phyloP scores from a whole-genome alignment of 35 echinoderm and acorn worm species.

The Apostichopus californicus region DNA sequence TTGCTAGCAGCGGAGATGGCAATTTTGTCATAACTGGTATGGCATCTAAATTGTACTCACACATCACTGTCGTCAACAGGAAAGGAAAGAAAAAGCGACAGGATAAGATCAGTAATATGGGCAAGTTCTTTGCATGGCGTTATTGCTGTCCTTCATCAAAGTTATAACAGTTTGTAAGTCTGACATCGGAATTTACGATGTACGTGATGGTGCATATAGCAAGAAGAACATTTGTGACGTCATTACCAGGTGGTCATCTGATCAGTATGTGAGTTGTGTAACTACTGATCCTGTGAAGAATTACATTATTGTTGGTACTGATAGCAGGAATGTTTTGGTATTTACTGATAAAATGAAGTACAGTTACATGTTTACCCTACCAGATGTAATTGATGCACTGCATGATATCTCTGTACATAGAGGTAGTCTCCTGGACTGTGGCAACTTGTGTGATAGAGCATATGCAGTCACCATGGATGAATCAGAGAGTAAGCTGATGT shows the following conservation, averaged over 20 bases:
- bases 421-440: conserved; percentile 21
- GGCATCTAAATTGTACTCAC: neutral
- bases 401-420: neutral
- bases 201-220: neutral
- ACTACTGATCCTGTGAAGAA: neutral
- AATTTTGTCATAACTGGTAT: neutral
- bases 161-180: neutral
- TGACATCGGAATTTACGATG: conserved; percentile 12
- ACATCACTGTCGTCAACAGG: neutral
- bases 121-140: too few relatives aligned
- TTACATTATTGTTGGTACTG: neutral
- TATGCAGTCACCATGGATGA: conserved; percentile 1
- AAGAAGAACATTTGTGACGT: conserved; percentile 25
- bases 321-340: neutral
- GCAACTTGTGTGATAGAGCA: neutral
- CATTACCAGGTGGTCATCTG: neutral
- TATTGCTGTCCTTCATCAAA: neutral
- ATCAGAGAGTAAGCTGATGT: neutral
- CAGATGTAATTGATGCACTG: neutral
- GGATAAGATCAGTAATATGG: neutral
- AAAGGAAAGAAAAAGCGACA: neutral
- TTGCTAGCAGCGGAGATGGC: neutral
- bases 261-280: neutral
- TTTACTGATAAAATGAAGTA: conserved; percentile 17
- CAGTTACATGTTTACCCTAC: neutral